Conservation (phyloP, 1,140 invertebrate species). For the Drosophila setifemur region DNA sequence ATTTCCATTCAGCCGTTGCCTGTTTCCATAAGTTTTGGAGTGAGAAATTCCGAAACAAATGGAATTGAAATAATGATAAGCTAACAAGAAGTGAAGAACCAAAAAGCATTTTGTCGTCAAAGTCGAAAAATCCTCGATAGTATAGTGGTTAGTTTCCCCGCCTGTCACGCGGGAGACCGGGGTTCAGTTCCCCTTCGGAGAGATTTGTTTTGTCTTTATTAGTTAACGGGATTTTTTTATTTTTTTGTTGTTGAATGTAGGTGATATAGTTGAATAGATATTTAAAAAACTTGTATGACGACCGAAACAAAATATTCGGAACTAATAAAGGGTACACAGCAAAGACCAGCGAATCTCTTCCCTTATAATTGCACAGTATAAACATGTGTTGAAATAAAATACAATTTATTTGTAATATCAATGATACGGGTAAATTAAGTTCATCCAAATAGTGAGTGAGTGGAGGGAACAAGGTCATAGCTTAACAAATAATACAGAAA, state of each 20-base stretch:
- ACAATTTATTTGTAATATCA: conserved; percentile 24
- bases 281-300: no score
- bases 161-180: conserved; percentile 84
- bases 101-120: not conserved
- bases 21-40: no score
- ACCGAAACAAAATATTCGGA: not conserved
- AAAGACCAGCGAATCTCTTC: no score
- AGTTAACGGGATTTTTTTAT: not conserved
- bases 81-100: no score
- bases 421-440: conserved; percentile 19
- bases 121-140: conserved; percentile 81
- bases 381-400: conserved; percentile 9
- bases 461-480: conserved; percentile 1
- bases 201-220: conserved; percentile 38
- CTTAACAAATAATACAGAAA: conserved; percentile 4
- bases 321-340: no score
- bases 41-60: no score
- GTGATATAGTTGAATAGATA: no score
- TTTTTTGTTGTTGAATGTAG: no score
- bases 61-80: not conserved
- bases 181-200: conserved; percentile 84
- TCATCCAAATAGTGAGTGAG: conserved; percentile 35
- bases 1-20: no score
- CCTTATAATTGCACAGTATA: no score
- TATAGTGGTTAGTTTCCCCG: conserved; percentile 84